Conservation (phyloP, 2,797 vertebrate species). For the Alfaro cultratus region DNA sequence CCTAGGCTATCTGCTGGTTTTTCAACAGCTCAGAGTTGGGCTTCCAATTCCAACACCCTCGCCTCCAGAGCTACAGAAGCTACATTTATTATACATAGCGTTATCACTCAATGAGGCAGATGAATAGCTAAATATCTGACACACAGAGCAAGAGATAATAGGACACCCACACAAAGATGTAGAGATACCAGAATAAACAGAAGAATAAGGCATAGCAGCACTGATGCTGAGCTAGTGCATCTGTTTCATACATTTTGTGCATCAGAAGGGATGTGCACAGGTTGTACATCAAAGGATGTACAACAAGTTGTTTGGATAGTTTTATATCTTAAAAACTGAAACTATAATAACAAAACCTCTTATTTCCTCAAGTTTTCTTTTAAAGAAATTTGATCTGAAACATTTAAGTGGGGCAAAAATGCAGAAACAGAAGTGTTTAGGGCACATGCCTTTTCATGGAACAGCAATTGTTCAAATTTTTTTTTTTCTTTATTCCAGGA, state of each 20-base stretch:
- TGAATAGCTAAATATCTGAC: too few relatives aligned
- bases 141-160: too few relatives aligned
- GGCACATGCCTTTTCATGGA: not conserved
- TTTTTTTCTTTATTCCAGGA: slow-evolving; percentile 75
- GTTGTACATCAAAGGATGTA: not conserved
- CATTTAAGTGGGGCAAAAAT: not conserved
- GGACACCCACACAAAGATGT: too few relatives aligned
- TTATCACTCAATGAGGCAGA: too few relatives aligned
- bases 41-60: too few relatives aligned
- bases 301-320: not conserved
- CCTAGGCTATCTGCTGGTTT: too few relatives aligned
- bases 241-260: not conserved
- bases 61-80: too few relatives aligned
- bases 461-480: not conserved
- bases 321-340: not conserved
- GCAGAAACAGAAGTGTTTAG: not conserved
- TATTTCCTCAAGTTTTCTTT: not conserved
- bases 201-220: too few relatives aligned
- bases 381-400: not conserved
- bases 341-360: not conserved
- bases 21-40: too few relatives aligned
- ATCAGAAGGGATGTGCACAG: not conserved
- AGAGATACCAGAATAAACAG: too few relatives aligned
- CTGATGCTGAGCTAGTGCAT: too few relatives aligned
- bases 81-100: too few relatives aligned